Evolutionary conservation across 2,113 vertebrate species (phyloP), one percentile per base, ranked within the genome.

Genomic region (Psilopsiagon aymara): DNA sequence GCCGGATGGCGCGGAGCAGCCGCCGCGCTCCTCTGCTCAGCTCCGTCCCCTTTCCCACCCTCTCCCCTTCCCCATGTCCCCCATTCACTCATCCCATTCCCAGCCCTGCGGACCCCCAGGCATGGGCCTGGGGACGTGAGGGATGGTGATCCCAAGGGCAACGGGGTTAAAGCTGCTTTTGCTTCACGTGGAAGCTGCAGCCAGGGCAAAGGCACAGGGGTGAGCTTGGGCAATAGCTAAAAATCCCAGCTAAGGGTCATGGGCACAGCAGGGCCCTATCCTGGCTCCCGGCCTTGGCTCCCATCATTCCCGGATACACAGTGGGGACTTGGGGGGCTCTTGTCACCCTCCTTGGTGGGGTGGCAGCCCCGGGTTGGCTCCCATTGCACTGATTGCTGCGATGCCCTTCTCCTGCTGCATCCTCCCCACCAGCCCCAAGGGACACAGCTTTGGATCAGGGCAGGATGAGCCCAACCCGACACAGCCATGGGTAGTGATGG

Each of bases 241-340:
- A 80, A 94, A 96, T 62, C 75, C 23, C 57, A 55, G 79, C 53
- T 17, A 95, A 92, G 80, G 96, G 93, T 94, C 93, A 90, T 2
- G 0, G 70, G 51, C 57, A 11, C 57, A 31, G 55, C 31, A 57
- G 31, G 31, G 55, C 13, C 33, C 3, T 59, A 59, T 59, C 57
- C 33, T 16, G 57, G 33, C 57, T 35, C 57, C 49, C 1, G 6
- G 73, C 33, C 16, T 64, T 11, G 1, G 1, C 1, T 51, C 33
- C 41, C 18, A 1, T 23, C 55, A 57, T n/a, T 57, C 44, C 8
- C 1, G 13, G 41, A 20, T 31, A 33, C 29, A 33, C 53, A 55
- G 7, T 31, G 53, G 53, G 53, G 29, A 31, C 29, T 11, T 55
- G 47, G 14, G 59, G 59, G 44, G 23, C 6, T 39, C 13, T 59